Base-by-base conservation (phyloP, 1,140 invertebrate genomes). In the Cylas formicarius region DNA sequence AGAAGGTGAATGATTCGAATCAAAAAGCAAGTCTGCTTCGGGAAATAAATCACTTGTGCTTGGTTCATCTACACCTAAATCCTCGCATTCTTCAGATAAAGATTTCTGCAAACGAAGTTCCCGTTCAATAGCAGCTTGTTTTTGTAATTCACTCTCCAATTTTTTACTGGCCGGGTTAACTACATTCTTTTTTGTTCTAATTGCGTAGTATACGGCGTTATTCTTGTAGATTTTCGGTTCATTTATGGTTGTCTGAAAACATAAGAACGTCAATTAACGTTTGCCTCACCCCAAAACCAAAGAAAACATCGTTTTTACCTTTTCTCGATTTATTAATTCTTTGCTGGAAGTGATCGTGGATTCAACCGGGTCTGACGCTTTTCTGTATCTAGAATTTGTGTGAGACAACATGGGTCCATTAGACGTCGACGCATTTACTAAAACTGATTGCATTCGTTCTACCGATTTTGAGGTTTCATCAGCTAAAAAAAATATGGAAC, bases 1-100 rank as follows among this genome's bases (percentile, higher is more conserved):
- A 2, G 60, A 62, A 4, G 64, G 64, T 4, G 64, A 67, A 55
- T 67, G 61, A 48, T 67, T 65, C 3, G 61, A 50, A 48, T 78
- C 78, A 51, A 84, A 81, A 13, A 83, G 60, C 20, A 84, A 56
- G 55, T 84, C 81, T 0, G 81, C 81, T 49, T 84, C 82, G 1
- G 83, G 83, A 62, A 84, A 84, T 18, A 84, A 63, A 55, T 86
- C 83, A 43, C 80, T 82, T 0, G 82, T 80, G 28, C 80, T 84
- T 1, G 81, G 82, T 24, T 82, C 81, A 48, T 84, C 82, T 7
- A 86, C 82, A 9, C 82, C 82, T 2, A 84, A 63, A 58, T 84
- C 82, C 55, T 83, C 81, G 59, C 81, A 84, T 57, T 86, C 82
- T 56, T 84, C 82, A 0, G 80, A 82, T 4, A 84, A 59, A 21